These are phyloP conservation scores for Charaxes varanes DNA, from an alignment of 1,140 invertebrate genomes.

Conservation along the genomic window DNA sequence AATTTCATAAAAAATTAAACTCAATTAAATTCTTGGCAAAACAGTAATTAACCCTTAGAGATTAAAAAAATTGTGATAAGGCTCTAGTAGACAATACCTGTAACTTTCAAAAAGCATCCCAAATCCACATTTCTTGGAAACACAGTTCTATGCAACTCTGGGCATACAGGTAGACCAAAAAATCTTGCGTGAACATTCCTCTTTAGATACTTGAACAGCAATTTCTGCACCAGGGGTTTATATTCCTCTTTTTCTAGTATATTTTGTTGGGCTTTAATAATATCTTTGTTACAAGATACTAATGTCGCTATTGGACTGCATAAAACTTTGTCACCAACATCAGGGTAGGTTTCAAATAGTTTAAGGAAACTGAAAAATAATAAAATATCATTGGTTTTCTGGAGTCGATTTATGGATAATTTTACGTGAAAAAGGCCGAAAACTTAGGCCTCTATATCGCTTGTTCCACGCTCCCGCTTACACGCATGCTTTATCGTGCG, in stretches of 20 bases:
- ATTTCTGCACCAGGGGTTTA: conserved; percentile 30
- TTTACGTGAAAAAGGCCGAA: too few species aligned
- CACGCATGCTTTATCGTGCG: too few species aligned
- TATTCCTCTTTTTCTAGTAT: conserved; percentile 68
- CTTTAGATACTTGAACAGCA: conserved; percentile 73
- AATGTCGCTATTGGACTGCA: conserved; percentile 56
- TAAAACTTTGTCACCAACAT: conserved; percentile 61
- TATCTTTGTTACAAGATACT: conserved; percentile 77
- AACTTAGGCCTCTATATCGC: too few species aligned
- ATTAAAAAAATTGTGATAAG: too few species aligned
- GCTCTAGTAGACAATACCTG: too few species aligned
- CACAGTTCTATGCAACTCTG: conserved; percentile 74
- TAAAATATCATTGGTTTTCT: conserved; percentile 13
- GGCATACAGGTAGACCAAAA: conserved; percentile 75
- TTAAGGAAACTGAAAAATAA: conserved; percentile 59
- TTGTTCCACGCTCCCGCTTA: too few species aligned
- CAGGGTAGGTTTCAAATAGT: conserved; percentile 65
- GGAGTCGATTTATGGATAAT: too few species aligned
- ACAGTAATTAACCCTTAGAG: too few species aligned
- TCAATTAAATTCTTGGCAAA: too few species aligned
- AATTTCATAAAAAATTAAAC: too few species aligned
- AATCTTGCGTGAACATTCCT: conserved; percentile 79
- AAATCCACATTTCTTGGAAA: conserved; percentile 81
- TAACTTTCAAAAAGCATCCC: conserved; percentile 79
- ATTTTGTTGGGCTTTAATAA: conserved; percentile 76